These are phyloP conservation scores for Cenopis cana DNA, from an alignment of 2,888 invertebrate species.

Conservation along the genomic window DNA sequence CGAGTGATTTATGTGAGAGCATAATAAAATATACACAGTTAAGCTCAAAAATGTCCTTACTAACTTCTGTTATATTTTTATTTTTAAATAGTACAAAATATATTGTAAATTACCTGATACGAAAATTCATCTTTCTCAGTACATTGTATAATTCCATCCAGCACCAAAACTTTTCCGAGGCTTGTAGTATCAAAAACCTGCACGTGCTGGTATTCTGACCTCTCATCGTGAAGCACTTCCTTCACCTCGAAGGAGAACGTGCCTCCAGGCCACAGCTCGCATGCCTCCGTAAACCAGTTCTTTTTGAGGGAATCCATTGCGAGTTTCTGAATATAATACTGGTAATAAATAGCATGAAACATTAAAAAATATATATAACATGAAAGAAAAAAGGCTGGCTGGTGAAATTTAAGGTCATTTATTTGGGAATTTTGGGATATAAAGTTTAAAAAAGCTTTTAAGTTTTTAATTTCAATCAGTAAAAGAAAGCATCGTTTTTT, in stretches of 20 bases:
- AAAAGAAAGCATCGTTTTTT: not conserved
- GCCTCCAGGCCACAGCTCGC: conserved; percentile 96
- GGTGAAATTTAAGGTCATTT: not conserved
- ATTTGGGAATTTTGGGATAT: not conserved
- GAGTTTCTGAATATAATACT: conserved; percentile 9
- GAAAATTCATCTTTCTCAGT: conserved; percentile 98
- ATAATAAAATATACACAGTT: no score
- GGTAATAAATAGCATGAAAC: conserved; percentile 1
- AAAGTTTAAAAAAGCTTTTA: not conserved
- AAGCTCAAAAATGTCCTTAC: no score
- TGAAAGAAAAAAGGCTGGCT: not conserved
- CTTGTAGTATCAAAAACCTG: conserved; percentile 91
- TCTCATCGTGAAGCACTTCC: conserved; percentile 90
- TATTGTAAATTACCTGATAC: conserved; percentile 87
- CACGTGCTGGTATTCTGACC: conserved; percentile 94
- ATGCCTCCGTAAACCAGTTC: conserved; percentile 97
- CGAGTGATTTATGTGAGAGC: no score
- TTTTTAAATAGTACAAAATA: no score
- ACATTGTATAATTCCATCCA: conserved; percentile 99
- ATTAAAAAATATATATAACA: not conserved
- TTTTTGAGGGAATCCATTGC: conserved; percentile 89
- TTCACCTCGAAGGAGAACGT: conserved; percentile 94
- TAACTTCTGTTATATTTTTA: no score
- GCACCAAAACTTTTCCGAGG: conserved; percentile 93
- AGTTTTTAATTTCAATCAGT: not conserved